Evolutionary conservation across 2,113 vertebrate genomes (phyloP), one percentile per base, ranked within the genome.

Genomic region (Eleginops maclovinus): DNA sequence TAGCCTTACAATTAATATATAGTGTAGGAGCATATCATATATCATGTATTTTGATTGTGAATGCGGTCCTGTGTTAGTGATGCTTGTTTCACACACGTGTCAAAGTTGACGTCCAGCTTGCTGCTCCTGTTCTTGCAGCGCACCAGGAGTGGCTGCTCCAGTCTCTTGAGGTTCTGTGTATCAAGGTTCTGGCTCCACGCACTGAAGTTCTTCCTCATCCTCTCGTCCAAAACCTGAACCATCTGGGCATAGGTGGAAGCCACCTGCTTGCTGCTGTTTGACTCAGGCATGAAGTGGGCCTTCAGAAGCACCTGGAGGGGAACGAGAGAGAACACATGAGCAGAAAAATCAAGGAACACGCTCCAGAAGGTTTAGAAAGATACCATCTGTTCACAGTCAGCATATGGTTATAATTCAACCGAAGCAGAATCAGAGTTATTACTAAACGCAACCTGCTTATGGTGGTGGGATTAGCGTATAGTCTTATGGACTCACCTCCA

Each of bases 21-120:
- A 46, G 11, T 70, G 16, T 55, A 22, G 14, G 22, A 72, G 4
- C 9, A 36, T 51, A 8, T 36, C 31, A 36, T 8, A n/a, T n/a
- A n/a, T n/a, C n/a, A n/a, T n/a, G n/a, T n/a, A n/a, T n/a, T n/a
- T n/a, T n/a, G n/a, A n/a, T n/a, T n/a, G n/a, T n/a, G n/a, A n/a
- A n/a, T n/a, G n/a, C n/a, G n/a, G n/a, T n/a, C n/a, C 5, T 31
- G 47, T 50, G 14, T 62, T 10, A 54, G 28, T 53, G 10, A 3
- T 51, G 47, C 40, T 47, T 60, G 51, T 49, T 51, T 79, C 21
- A 84, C 87, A 41, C 84, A 97, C 97, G 91, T 95, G 93, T 97
- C 94, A 65, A 97, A 97, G 88, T 96, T 97, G 83, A 96, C 72
- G 5, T 96, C 94, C 87, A 98, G 84, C 91, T 93, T 94, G 46